phyloP scores from a whole-genome alignment of 2,113 vertebrate genomes.

The Aviceda subcristata region DNA sequence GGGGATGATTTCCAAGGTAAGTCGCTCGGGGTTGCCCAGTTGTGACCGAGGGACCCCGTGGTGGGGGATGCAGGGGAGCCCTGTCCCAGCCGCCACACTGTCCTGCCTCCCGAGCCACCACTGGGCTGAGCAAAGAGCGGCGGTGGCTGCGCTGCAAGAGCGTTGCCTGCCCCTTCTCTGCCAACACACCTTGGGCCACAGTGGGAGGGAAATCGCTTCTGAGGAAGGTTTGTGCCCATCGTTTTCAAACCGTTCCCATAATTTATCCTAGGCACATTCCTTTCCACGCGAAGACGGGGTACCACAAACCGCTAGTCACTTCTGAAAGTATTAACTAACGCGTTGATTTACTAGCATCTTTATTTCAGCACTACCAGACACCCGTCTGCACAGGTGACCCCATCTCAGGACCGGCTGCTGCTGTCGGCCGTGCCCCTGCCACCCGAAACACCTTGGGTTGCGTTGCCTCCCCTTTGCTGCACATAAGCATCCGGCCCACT shows the following conservation, averaged over 20 bases:
- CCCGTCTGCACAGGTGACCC: neutral
- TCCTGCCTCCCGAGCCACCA: neutral
- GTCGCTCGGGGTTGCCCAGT: fast-evolving
- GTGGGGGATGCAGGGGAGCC: neutral
- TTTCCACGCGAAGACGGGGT: neutral
- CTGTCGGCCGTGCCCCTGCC: fast-evolving
- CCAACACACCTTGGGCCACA: neutral
- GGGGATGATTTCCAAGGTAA: neutral
- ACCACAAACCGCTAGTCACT: neutral
- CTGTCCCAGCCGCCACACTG: neutral
- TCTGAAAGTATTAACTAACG: neutral
- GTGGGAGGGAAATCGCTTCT: neutral
- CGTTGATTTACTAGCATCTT: neutral
- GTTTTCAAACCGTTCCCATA: neutral
- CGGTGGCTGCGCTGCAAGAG: neutral
- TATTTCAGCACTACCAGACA: neutral
- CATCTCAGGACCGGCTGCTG: neutral
- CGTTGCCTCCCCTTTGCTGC: fast-evolving
- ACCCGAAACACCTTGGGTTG: neutral
- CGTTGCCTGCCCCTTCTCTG: neutral
- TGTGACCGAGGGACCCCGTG: fast-evolving
- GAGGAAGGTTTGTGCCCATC: neutral
- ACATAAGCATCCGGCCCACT: fast-evolving
- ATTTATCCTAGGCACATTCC: neutral
- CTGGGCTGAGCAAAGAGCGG: neutral